phyloP scores from a whole-genome alignment of 2,113 vertebrate genomes.

The Calypte anna region DNA sequence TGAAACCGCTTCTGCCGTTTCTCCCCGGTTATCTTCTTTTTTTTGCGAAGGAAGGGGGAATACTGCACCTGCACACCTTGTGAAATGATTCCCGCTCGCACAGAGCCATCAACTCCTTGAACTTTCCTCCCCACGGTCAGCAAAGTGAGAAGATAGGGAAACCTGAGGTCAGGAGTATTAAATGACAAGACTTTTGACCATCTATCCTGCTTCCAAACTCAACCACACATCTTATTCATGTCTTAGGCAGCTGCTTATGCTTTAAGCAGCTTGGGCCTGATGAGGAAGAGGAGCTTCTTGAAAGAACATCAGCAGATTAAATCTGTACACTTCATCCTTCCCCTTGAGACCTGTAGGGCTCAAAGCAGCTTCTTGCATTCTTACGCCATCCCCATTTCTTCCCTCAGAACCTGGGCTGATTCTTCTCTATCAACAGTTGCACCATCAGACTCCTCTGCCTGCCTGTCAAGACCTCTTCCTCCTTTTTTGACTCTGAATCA shows the following conservation, averaged over 20 bases:
- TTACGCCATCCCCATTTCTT: neutral
- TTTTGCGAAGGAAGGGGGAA: neutral
- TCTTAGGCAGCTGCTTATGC: neutral
- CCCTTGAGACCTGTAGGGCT: neutral
- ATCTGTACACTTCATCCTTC: neutral
- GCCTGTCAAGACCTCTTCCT: neutral
- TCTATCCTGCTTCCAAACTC: neutral
- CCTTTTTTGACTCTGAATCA: neutral
- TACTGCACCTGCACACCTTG: neutral
- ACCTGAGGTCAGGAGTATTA: neutral
- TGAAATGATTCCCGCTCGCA: neutral
- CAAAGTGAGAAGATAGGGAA: neutral
- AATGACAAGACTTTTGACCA: neutral
- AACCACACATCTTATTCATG: rapidly evolving
- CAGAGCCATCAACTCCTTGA: neutral
- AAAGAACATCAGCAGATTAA: neutral
- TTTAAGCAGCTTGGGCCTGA: neutral
- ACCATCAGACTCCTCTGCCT: neutral
- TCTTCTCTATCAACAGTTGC: neutral
- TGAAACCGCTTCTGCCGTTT: neutral
- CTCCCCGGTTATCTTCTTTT: neutral
- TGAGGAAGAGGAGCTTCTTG: neutral
- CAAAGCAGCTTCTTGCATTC: neutral
- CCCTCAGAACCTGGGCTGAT: neutral
- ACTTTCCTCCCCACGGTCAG: neutral